Evolutionary conservation across 1,140 invertebrate species (phyloP).

Genomic region (Riptortus pedestris): DNA sequence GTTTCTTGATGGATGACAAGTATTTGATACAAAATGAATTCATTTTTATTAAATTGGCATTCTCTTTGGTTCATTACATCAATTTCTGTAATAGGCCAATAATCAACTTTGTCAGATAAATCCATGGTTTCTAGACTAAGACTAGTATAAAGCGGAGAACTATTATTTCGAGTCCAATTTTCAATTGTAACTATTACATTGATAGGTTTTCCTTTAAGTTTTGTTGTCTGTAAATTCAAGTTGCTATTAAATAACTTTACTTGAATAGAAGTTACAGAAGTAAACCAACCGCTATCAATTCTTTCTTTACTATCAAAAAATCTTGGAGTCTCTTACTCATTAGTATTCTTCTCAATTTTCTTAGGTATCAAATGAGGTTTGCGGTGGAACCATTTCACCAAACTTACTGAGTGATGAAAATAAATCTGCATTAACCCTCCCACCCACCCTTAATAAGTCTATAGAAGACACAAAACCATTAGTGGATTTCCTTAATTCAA

Average conservation of each 20-base stretch:
- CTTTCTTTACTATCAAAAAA: conserved; percentile 48
- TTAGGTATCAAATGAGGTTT: too few species aligned
- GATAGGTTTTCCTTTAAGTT: conserved; percentile 52
- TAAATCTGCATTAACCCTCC: too few species aligned
- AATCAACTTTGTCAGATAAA: conserved; percentile 36
- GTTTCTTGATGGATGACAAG: conserved; percentile 61
- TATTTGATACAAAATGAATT: conserved; percentile 72
- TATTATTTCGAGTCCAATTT: conserved; percentile 49
- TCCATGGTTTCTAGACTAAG: conserved; percentile 47
- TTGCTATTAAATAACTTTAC: conserved; percentile 77
- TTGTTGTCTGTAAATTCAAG: conserved; percentile 69
- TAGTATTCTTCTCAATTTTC: not conserved
- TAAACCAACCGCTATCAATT: conserved; percentile 77
- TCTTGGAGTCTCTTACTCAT: conserved; percentile 49
- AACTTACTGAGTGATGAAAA: too few species aligned
- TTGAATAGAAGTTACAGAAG: conserved; percentile 72
- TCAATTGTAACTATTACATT: conserved; percentile 59
- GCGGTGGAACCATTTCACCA: too few species aligned
- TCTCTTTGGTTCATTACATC: conserved; percentile 53
- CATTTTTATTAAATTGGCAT: conserved; percentile 52
- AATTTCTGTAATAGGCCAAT: conserved; percentile 41
- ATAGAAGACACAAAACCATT: too few species aligned
- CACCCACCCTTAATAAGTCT: too few species aligned
- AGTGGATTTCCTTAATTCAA: too few species aligned
- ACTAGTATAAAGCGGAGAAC: conserved; percentile 39